Evolutionary conservation across 2,797 vertebrate species (phyloP).

Genomic region (Limosa lapponica): DNA sequence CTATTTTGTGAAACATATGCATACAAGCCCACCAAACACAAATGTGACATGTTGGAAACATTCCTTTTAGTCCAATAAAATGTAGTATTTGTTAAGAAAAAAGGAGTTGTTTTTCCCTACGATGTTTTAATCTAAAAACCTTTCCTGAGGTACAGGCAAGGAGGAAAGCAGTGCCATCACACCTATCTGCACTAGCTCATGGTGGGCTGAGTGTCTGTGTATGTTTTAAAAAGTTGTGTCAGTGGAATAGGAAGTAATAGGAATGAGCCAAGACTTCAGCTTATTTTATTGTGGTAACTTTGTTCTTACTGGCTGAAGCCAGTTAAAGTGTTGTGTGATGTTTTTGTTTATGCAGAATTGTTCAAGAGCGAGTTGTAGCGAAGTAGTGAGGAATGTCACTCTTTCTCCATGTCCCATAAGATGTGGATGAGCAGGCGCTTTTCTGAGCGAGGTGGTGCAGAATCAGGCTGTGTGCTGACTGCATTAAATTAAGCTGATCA

Average conservation of each 20-base stretch:
- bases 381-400: neutral
- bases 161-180: neutral
- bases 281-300: neutral
- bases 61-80: neutral
- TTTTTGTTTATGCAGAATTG: neutral
- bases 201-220: neutral
- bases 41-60: neutral
- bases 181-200: neutral
- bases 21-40: neutral
- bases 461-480: neutral
- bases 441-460: neutral
- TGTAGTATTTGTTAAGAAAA: neutral
- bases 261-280: neutral
- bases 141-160: neutral
- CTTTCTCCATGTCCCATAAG: neutral
- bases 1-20: neutral
- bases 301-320: neutral
- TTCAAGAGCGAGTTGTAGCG: neutral
- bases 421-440: neutral
- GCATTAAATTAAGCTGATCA: accelerated
- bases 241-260: neutral
- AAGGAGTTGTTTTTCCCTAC: neutral
- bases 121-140: neutral
- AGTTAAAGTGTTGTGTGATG: neutral
- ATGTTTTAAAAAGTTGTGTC: neutral